These are phyloP conservation scores for Polymixis flavicincta DNA, from an alignment of 2,888 invertebrate species.

Conservation along the genomic window DNA sequence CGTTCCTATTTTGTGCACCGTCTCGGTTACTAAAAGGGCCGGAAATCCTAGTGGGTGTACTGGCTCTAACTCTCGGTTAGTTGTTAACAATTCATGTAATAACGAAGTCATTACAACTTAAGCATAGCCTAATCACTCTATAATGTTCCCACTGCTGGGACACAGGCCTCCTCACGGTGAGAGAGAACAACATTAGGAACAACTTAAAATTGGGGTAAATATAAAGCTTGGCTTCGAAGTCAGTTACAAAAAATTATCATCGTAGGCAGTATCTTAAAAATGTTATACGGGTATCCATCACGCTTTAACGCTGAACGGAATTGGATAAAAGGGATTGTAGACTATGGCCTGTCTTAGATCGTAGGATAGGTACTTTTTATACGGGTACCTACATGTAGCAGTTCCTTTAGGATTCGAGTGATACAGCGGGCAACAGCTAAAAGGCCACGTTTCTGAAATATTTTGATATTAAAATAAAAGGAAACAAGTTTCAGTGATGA, in stretches of 20 bases:
- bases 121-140: too few relatives aligned
- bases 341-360: neutral
- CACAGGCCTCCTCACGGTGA: too few relatives aligned
- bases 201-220: neutral
- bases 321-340: neutral
- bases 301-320: neutral
- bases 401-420: neutral
- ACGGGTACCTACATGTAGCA: neutral
- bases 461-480: slow-evolving; percentile 25
- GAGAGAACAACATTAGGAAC: too few relatives aligned
- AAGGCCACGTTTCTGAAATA: neutral
- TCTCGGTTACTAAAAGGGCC: slow-evolving; percentile 23
- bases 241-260: neutral
- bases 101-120: neutral
- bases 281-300: too few relatives aligned
- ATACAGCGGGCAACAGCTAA: neutral
- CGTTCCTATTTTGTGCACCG: slow-evolving; percentile 10
- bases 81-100: slow-evolving; percentile 12
- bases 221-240: neutral
- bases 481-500: slow-evolving; percentile 9
- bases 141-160: too few relatives aligned
- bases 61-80: slow-evolving; percentile 8
- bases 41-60: slow-evolving; percentile 41
- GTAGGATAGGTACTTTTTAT: neutral
- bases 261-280: too few relatives aligned